A percentile compares a stretch with the other conserved stretches of the same genome.
Evolutionary conservation across 1,140 invertebrate genomes (phyloP).

Genomic region (Drosophila mojavensis): DNA sequence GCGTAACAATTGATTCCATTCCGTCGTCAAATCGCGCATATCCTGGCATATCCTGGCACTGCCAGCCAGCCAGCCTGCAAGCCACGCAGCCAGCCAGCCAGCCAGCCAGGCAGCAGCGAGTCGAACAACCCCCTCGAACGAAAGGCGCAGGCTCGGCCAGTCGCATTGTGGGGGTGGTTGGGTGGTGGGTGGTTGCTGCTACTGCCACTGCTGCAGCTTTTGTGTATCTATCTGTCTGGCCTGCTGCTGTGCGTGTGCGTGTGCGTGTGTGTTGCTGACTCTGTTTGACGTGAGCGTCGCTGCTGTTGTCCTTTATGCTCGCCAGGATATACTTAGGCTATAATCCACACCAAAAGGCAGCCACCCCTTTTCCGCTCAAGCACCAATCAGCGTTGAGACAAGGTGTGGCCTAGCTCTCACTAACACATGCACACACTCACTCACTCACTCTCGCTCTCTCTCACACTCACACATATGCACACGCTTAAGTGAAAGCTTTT

Average conservation of each 20-base stretch:
- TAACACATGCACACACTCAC: conserved; percentile 15
- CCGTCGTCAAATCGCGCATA: conserved; percentile 84
- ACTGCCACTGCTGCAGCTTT: conserved; percentile 13
- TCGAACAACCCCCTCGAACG: not conserved
- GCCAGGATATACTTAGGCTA: conserved; percentile 78
- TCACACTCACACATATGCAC: not conserved
- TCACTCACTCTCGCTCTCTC: conserved; percentile 11
- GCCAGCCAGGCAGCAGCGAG: conserved; percentile 19
- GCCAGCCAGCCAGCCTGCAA: conserved; percentile 38
- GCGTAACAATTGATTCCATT: conserved; percentile 84
- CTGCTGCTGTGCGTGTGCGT: conserved; percentile 21
- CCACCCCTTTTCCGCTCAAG: conserved; percentile 70
- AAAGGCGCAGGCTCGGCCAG: conserved; percentile 44
- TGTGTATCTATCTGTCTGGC: conserved; percentile 73
- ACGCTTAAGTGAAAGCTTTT: conserved; percentile 44
- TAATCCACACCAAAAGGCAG: conserved; percentile 67
- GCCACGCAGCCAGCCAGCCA: conserved; percentile 46
- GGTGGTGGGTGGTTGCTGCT: conserved; percentile 3
- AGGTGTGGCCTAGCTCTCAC: conserved; percentile 74
- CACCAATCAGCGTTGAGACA: conserved; percentile 79
- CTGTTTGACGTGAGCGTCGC: conserved; percentile 48
- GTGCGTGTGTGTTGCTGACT: conserved; percentile 45
- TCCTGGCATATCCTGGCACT: conserved; percentile 82
- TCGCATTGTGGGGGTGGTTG: conserved; percentile 38
- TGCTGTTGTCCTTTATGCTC: conserved; percentile 47